Conservation (phyloP, 1,140 invertebrate species). For the Campoletis sonorensis region DNA sequence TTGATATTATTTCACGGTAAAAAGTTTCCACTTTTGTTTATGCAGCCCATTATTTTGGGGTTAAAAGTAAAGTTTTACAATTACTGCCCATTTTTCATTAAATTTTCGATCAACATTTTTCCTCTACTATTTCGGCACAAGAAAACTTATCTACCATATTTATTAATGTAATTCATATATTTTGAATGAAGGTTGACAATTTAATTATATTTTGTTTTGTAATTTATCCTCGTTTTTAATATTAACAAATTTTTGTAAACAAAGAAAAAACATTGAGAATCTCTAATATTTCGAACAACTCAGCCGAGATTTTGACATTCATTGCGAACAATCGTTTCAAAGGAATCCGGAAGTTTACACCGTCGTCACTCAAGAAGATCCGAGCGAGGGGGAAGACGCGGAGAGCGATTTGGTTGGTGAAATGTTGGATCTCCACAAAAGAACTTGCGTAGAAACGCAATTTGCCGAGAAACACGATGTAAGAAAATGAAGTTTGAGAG, state of each 20-base stretch:
- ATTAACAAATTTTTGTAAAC: no score
- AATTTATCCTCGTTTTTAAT: no score
- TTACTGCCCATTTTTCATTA: neutral
- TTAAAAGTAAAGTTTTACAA: no score
- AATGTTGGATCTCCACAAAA: constrained; percentile 68
- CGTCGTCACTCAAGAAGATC: constrained; percentile 66
- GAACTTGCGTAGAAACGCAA: constrained; percentile 64
- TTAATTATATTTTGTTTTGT: no score
- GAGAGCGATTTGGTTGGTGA: constrained; percentile 68
- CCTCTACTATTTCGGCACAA: no score
- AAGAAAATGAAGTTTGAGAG: constrained; percentile 45
- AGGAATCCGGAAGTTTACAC: constrained; percentile 70
- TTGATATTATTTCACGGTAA: neutral
- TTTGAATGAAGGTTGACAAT: no score
- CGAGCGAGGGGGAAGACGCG: constrained; percentile 67
- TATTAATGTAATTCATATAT: no score
- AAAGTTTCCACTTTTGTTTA: neutral
- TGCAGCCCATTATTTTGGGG: no score
- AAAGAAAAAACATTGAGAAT: no score
- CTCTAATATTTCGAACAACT: no score
- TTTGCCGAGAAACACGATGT: constrained; percentile 71
- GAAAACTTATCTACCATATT: no score
- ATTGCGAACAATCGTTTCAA: neutral
- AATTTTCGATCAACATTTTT: neutral
- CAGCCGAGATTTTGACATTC: no score